A percentile compares a stretch with the other conserved stretches of the same genome.
Conservation (phyloP, 2,113 vertebrate genomes). For the Micronycteris hirsuta region DNA sequence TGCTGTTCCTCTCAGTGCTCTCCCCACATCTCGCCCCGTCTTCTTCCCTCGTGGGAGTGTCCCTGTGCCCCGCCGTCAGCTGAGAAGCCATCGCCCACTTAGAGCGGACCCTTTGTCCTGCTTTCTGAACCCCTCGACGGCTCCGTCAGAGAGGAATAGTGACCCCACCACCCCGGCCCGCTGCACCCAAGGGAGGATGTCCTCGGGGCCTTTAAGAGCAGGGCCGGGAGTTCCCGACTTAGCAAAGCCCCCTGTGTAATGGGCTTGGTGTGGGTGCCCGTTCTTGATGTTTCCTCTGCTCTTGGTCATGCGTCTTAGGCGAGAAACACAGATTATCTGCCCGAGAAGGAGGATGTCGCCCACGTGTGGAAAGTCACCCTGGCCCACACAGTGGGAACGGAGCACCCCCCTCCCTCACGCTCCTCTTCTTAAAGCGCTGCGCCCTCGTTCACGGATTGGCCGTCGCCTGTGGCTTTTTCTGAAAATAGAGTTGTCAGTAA, state of each 20-base stretch:
- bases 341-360: background rate
- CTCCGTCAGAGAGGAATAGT: background rate
- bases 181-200: rapidly evolving
- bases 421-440: background rate
- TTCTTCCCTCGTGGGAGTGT: rapidly evolving
- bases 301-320: background rate
- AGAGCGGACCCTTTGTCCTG: no score
- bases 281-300: background rate
- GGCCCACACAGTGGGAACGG: background rate
- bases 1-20: rapidly evolving
- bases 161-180: rapidly evolving
- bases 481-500: background rate
- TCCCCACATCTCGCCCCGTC: background rate
- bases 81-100: rapidly evolving
- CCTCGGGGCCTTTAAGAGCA: background rate
- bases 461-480: background rate
- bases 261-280: rapidly evolving
- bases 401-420: background rate
- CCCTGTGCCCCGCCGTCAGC: rapidly evolving
- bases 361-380: rapidly evolving
- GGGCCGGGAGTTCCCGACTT: rapidly evolving
- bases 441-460: background rate
- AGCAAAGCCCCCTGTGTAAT: background rate
- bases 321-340: background rate
- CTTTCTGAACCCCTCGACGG: rapidly evolving